phyloP scores from a whole-genome alignment of 2,888 invertebrate species.

The Nesidiocoris tenuis region DNA sequence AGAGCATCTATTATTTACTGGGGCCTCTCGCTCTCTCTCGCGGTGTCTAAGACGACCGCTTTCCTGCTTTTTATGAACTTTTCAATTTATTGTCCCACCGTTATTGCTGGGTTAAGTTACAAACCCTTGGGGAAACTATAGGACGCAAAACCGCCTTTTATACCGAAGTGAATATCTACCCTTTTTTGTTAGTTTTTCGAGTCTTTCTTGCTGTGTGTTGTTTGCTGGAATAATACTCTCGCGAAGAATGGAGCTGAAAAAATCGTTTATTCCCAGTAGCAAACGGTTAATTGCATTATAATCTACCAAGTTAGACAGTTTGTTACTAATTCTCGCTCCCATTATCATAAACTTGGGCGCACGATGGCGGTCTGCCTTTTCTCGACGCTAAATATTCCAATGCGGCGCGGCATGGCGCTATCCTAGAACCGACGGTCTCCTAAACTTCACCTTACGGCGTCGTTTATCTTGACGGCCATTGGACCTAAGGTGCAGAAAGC shows the following conservation, averaged over 20 bases:
- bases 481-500: neutral
- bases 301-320: conserved; percentile 11
- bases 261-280: neutral
- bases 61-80: neutral
- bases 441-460: neutral
- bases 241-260: neutral
- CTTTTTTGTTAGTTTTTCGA: neutral
- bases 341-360: conserved; percentile 22
- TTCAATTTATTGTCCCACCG: neutral
- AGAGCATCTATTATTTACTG: neutral
- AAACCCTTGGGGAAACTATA: neutral
- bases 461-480: neutral
- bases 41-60: neutral
- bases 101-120: neutral
- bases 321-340: conserved; percentile 16
- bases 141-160: neutral
- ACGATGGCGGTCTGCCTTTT: neutral
- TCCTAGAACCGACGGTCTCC: neutral
- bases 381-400: conserved; percentile 12
- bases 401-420: neutral
- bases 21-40: neutral
- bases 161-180: neutral
- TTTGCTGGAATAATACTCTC: neutral
- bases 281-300: conserved; percentile 29
- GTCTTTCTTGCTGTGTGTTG: too few species aligned